Evolutionary conservation across 2,113 vertebrate species (phyloP).

Genomic region (Myanophis thanlyinensis): DNA sequence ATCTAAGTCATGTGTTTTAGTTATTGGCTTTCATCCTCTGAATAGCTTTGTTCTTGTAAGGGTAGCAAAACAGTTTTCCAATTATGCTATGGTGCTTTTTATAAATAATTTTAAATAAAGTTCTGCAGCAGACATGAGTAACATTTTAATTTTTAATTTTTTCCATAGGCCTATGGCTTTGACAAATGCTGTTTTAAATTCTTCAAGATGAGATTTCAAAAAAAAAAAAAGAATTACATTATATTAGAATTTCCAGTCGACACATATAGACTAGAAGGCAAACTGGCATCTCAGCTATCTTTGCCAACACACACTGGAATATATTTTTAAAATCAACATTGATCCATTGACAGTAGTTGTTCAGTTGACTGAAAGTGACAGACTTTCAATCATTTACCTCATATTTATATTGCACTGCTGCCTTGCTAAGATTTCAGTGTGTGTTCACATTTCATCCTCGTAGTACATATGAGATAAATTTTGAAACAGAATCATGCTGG

Average conservation of each 20-base stretch:
- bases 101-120: slow-evolving; percentile 6
- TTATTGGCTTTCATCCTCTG: neutral
- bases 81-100: neutral
- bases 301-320: neutral
- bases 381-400: neutral
- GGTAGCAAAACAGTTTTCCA: neutral
- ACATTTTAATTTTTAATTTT: neutral
- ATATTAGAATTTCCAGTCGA: neutral
- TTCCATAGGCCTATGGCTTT: neutral
- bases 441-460: neutral
- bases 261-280: neutral
- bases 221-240: neutral
- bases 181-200: neutral
- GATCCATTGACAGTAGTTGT: neutral
- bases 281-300: neutral
- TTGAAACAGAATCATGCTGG: neutral
- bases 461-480: neutral
- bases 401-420: neutral
- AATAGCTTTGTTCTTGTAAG: neutral
- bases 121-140: neutral
- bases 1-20: neutral
- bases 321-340: neutral
- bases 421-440: neutral
- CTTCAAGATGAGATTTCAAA: neutral
- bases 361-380: neutral